Evolutionary conservation across 2,797 vertebrate genomes (phyloP), one percentile per base, ranked within the genome.

Genomic region (Staurois parvus): DNA sequence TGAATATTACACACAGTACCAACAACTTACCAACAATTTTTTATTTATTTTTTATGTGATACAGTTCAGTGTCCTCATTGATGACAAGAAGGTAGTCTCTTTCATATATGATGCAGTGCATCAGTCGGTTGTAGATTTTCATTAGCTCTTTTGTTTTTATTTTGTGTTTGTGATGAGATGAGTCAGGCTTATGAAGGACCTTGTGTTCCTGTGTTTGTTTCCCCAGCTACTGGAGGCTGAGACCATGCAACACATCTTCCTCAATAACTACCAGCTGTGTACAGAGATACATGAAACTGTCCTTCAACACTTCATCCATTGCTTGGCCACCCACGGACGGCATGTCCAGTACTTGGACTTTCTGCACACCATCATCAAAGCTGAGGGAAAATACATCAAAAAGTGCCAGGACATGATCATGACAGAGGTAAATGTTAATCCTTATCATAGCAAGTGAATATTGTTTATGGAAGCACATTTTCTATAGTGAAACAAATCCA

Each of bases 331-430:
- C 0, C 97, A 98, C 0, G 98, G 98, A 11, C 97, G 98, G 87
- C 98, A 99, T 2, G 97, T 99, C 5, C 98, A 99, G 90, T 99
- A 99, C 93, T 95, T 99, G 72, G 97, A 97, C 92, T 99, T 99
- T 92, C 93, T 99, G 79, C 98, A 99, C 93, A 99, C 97, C n/a
- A 98, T 99, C 93, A 99, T 99, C 93, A 99, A 99, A 92, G 98
- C 98, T 0, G 98, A 99, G 95, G 97, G 98, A 83, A 99, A 99
- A 90, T 99, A 99, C 62, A 97, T 99, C 81, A 99, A 99, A 95
- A 99, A 99, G 92, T 99, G 98, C 88, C 98, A 99, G 94, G 98
- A 99, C 92, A 99, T 99, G 97, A 97, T 99, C 94, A 99, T 99
- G 98, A 99, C 98, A 0, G 98, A 99, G 98, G 98, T 99, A 94